Evolutionary conservation across 2,797 vertebrate species (phyloP).

Genomic region (Manis crassicaudata): DNA sequence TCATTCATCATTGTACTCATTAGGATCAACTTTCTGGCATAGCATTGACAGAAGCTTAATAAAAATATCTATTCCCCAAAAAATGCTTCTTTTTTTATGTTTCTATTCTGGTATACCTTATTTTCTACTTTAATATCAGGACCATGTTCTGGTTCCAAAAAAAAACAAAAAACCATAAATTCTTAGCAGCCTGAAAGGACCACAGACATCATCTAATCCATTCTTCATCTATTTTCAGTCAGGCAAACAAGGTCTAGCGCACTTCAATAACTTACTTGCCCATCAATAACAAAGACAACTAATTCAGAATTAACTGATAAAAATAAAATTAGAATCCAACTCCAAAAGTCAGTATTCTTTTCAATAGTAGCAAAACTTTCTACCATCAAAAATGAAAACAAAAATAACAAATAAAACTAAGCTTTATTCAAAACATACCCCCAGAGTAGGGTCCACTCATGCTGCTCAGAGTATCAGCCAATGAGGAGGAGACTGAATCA

Average conservation of each 20-base stretch:
- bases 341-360: slow-evolving; percentile 49
- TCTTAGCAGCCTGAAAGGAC: not conserved
- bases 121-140: not conserved
- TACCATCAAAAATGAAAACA: not conserved
- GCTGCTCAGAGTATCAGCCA: not conserved
- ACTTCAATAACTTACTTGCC: not conserved
- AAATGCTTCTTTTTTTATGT: not conserved
- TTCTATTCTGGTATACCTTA: not conserved
- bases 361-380: not conserved
- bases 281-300: too few relatives aligned
- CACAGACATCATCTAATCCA: not conserved
- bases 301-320: not conserved
- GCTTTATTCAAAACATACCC: not conserved
- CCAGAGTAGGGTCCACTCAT: not conserved
- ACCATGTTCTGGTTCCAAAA: not conserved
- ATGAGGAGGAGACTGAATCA: not conserved
- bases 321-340: not conserved
- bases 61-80: not conserved
- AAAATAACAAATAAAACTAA: slow-evolving; percentile 37
- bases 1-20: not conserved
- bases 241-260: not conserved
- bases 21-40: not conserved
- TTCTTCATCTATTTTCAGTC: not conserved
- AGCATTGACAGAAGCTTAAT: not conserved
- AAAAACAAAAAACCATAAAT: not conserved